Percentiles rank a stretch among this genome's conserved stretches.
phyloP scores from a whole-genome alignment of 2,888 invertebrate genomes.

The Siphlonurus alternatus region DNA sequence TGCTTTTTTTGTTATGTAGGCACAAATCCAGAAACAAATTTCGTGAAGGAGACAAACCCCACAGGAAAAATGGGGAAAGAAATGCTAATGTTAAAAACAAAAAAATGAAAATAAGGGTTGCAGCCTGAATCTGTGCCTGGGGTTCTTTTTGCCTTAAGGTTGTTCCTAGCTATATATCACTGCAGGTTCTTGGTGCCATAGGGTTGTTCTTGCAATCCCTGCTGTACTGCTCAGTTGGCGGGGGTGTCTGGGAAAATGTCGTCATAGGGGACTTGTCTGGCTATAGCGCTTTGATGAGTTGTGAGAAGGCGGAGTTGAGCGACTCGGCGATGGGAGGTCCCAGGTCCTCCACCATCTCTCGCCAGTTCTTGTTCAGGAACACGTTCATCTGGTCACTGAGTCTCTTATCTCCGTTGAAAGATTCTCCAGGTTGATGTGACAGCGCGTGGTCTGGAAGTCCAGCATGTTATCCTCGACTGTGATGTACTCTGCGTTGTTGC shows the following conservation, averaged over 20 bases:
- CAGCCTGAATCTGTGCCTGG: too few relatives aligned
- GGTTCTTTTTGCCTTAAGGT: too few relatives aligned
- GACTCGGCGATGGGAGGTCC: constrained; percentile 7
- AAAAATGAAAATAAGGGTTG: too few relatives aligned
- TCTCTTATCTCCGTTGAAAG: constrained; percentile 19
- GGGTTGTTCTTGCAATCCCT: too few relatives aligned
- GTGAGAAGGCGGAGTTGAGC: constrained; percentile 3
- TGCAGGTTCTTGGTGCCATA: too few relatives aligned
- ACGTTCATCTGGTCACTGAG: constrained; percentile 16
- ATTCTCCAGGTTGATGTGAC: constrained; percentile 17
- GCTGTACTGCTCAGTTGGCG: too few relatives aligned
- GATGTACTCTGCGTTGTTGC: constrained; percentile 17
- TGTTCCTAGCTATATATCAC: too few relatives aligned
- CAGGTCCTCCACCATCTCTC: constrained; percentile 7
- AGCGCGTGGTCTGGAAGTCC: constrained; percentile 15
- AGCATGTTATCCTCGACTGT: constrained; percentile 16
- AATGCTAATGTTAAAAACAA: too few relatives aligned
- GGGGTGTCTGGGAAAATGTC: constrained; percentile 4
- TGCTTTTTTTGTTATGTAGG: too few relatives aligned
- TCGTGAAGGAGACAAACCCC: too few relatives aligned
- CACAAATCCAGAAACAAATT: too few relatives aligned
- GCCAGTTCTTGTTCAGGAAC: constrained; percentile 10
- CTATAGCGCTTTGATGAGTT: constrained; percentile 6
- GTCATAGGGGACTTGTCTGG: constrained; percentile 3
- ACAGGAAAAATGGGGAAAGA: too few relatives aligned